A percentile compares a stretch with the other conserved stretches of the same genome.
These are phyloP conservation scores for Epinotia ramella DNA, from an alignment of 2,888 invertebrate genomes.

Conservation along the genomic window DNA sequence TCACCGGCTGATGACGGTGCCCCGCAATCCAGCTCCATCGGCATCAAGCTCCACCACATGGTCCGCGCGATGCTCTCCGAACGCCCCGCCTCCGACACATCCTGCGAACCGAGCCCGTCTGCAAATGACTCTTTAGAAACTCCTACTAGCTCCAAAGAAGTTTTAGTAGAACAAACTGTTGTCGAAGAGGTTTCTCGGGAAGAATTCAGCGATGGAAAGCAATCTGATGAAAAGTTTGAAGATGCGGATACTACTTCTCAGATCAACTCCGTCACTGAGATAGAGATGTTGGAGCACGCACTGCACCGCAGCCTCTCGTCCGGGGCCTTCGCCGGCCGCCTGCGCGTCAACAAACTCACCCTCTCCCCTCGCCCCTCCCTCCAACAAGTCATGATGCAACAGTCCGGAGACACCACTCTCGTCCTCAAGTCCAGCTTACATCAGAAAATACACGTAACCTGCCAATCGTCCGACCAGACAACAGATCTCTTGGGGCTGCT, in stretches of 20 bases:
- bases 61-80: slow-evolving; percentile 59
- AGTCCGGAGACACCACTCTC: slow-evolving; percentile 69
- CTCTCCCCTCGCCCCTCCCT: slow-evolving; percentile 69
- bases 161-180: slow-evolving; percentile 53
- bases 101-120: not conserved
- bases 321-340: slow-evolving; percentile 65
- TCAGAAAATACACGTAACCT: slow-evolving; percentile 53
- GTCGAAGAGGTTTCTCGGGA: slow-evolving; percentile 50
- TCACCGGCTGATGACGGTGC: slow-evolving; percentile 48
- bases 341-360: slow-evolving; percentile 67
- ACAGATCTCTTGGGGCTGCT: slow-evolving; percentile 57
- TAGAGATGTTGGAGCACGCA: slow-evolving; percentile 62
- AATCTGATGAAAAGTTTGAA: not conserved
- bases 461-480: slow-evolving; percentile 51
- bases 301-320: slow-evolving; percentile 60
- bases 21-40: slow-evolving; percentile 61
- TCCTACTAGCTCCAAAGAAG: not conserved
- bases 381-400: slow-evolving; percentile 63
- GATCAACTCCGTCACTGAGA: slow-evolving; percentile 55
- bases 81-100: slow-evolving; percentile 48
- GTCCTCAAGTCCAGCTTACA: slow-evolving; percentile 62
- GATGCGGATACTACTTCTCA: slow-evolving; percentile 35
- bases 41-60: slow-evolving; percentile 63
- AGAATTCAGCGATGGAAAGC: not conserved
- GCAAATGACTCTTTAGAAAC: slow-evolving; percentile 29